A percentile compares a stretch with the other conserved stretches of the same genome.
Evolutionary conservation across 1,140 invertebrate species (phyloP).

Genomic region (Drosophila erecta): DNA sequence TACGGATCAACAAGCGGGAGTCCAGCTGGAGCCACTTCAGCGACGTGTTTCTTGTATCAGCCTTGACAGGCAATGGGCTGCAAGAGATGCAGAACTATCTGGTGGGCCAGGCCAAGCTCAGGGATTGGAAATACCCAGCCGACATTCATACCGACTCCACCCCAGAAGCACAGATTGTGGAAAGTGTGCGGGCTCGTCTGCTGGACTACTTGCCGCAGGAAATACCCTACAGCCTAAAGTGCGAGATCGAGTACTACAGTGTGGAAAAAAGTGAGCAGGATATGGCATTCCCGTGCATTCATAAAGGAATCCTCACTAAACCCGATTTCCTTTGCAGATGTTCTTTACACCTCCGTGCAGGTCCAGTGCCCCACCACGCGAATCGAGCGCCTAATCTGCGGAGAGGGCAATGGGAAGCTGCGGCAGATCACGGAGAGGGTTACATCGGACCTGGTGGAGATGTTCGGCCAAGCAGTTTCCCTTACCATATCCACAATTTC

Average conservation of each 20-base stretch:
- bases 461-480: conserved; percentile 80
- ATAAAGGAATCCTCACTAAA: neutral
- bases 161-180: conserved; percentile 88
- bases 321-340: conserved; percentile 81
- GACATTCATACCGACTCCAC: conserved; percentile 90
- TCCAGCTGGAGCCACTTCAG: conserved; percentile 91
- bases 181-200: conserved; percentile 91
- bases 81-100: conserved; percentile 91
- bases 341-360: conserved; percentile 87
- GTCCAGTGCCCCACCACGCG: conserved; percentile 88
- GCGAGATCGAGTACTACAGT: conserved; percentile 89
- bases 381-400: conserved; percentile 88
- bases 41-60: conserved; percentile 95
- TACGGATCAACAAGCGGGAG: conserved; percentile 47
- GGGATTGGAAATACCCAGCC: conserved; percentile 88
- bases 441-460: conserved; percentile 84
- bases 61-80: conserved; percentile 91
- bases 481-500: conserved; percentile 77
- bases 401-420: conserved; percentile 88
- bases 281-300: too few relatives aligned
- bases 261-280: conserved; percentile 84
- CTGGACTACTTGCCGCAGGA: conserved; percentile 92
- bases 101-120: conserved; percentile 87
- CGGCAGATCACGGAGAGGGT: conserved; percentile 87
- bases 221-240: conserved; percentile 91